These are phyloP conservation scores for Embidobia sp. DNA, from an alignment of 2,888 invertebrate species.

Conservation along the genomic window DNA sequence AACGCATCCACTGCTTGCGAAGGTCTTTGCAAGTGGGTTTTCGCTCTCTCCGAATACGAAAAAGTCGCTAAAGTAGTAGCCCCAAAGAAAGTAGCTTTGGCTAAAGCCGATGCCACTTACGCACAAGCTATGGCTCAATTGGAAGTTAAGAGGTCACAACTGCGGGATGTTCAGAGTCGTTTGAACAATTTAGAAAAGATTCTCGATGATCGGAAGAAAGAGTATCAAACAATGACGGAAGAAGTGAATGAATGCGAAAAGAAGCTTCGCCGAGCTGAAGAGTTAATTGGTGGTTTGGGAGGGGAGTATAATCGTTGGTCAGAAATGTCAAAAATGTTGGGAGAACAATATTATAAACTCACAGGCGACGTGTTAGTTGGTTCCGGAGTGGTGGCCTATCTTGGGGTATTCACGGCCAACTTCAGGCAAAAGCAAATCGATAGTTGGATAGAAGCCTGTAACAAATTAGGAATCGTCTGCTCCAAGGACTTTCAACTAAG, in stretches of 20 bases:
- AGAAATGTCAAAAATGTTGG: conserved; percentile 87
- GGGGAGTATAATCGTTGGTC: conserved; percentile 96
- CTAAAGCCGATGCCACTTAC: conserved; percentile 92
- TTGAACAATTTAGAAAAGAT: conserved; percentile 88
- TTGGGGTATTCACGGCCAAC: conserved; percentile 92
- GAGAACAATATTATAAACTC: conserved; percentile 87
- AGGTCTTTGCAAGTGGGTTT: conserved; percentile 96
- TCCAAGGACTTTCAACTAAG: conserved; percentile 90
- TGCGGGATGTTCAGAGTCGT: conserved; percentile 86
- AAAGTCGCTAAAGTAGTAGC: conserved; percentile 95
- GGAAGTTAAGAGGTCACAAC: conserved; percentile 89
- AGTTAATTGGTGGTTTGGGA: conserved; percentile 94
- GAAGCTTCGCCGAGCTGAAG: conserved; percentile 94
- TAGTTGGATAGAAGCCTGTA: conserved; percentile 88
- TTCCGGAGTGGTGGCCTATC: conserved; percentile 94
- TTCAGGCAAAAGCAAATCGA: conserved; percentile 88
- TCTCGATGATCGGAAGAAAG: conserved; percentile 85
- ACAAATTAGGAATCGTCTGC: conserved; percentile 89
- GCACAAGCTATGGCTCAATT: conserved; percentile 89
- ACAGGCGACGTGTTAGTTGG: conserved; percentile 93
- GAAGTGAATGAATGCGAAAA: conserved; percentile 94
- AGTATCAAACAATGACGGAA: conserved; percentile 89
- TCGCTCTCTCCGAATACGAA: conserved; percentile 97
- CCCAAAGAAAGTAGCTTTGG: conserved; percentile 94
- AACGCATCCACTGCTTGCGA: conserved; percentile 94